Percentiles rank a stretch among this genome's conserved stretches.
Conservation (phyloP, 2,113 vertebrate genomes). For the Carollia perspicillata region DNA sequence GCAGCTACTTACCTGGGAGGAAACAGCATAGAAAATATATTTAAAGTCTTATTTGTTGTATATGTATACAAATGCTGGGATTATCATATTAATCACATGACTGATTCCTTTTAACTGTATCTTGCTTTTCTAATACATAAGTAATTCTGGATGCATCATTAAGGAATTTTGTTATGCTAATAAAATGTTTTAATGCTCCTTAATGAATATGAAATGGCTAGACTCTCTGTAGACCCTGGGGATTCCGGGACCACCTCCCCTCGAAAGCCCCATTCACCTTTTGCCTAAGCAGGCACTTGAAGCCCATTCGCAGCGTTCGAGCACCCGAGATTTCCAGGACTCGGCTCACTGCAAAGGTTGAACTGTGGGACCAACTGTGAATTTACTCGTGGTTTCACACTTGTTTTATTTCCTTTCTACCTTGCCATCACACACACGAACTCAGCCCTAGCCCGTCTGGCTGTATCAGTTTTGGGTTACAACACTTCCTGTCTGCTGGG, state of each 20-base stretch:
- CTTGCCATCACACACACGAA: background rate
- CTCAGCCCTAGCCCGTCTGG: background rate
- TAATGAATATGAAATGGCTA: background rate
- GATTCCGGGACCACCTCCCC: background rate
- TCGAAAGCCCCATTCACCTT: background rate
- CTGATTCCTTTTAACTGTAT: background rate
- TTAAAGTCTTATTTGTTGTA: background rate
- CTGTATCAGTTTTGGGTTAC: background rate
- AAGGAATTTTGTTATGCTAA: conserved; percentile 2
- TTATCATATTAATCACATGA: background rate
- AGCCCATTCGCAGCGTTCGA: background rate
- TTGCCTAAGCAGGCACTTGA: background rate
- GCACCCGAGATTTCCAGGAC: background rate
- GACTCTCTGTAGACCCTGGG: background rate
- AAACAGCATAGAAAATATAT: background rate
- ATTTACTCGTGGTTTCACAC: conserved; percentile 47
- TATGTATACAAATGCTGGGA: background rate
- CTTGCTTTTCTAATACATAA: conserved; percentile 15
- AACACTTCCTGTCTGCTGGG: conserved; percentile 61
- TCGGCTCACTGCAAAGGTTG: background rate
- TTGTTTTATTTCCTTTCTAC: conserved; percentile 2
- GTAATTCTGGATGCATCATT: background rate
- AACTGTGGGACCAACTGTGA: background rate
- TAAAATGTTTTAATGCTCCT: background rate
- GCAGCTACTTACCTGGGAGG: background rate